phyloP scores from a whole-genome alignment of 2,113 vertebrate species.

The Myocastor coypus region DNA sequence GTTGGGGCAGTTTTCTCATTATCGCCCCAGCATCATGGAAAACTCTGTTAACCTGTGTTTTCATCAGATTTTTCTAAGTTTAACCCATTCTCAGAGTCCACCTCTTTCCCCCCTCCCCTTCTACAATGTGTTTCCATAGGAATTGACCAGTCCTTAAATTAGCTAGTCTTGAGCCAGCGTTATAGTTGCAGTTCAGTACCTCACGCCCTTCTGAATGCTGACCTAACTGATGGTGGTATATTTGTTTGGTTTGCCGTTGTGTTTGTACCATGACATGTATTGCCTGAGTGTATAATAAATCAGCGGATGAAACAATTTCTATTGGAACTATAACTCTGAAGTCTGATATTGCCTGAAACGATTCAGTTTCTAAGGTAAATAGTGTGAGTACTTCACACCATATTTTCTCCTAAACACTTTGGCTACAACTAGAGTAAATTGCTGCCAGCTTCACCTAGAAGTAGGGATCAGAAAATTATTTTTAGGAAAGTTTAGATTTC shows the following conservation, averaged over 20 bases:
- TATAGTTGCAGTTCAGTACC: neutral
- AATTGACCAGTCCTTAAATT: neutral
- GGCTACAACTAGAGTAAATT: neutral
- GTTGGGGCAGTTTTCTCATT: accelerated
- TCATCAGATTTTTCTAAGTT: neutral
- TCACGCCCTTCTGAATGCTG: neutral
- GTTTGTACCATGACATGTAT: neutral
- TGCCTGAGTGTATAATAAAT: slow-evolving; percentile 1
- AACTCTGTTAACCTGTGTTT: neutral
- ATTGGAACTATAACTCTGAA: slow-evolving; percentile 14
- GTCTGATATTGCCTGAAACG: neutral
- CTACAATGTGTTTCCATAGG: neutral
- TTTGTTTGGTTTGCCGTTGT: neutral
- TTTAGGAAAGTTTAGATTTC: no score
- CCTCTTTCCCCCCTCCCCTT: neutral
- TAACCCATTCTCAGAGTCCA: neutral
- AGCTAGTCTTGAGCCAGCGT: neutral
- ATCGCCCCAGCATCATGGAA: neutral
- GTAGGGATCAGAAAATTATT: neutral
- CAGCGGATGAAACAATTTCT: neutral
- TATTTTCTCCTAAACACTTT: slow-evolving; percentile 15
- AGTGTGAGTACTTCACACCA: neutral
- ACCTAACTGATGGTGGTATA: neutral
- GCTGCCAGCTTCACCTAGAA: neutral
- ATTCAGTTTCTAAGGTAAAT: slow-evolving; percentile 2